A percentile compares a stretch with the other conserved stretches of the same genome.
These are phyloP conservation scores for Epistrophe grossulariae DNA, from an alignment of 2,888 invertebrate species.

Conservation along the genomic window DNA sequence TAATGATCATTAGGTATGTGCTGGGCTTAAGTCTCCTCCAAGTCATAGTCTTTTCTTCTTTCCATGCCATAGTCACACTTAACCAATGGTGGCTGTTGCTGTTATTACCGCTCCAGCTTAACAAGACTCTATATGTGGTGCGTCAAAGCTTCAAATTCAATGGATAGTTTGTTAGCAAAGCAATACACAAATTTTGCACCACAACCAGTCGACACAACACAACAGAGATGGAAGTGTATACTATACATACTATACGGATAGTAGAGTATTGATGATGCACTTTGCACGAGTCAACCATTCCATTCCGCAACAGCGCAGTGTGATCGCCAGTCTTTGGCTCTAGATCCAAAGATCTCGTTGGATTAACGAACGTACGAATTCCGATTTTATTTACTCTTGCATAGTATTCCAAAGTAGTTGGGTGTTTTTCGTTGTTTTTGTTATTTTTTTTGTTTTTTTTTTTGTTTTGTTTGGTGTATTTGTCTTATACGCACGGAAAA, in stretches of 20 bases:
- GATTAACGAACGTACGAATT: constrained; percentile 57
- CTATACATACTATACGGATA: not conserved
- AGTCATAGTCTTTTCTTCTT: constrained; percentile 35
- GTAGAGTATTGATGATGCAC: constrained; percentile 37
- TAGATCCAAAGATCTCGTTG: constrained; percentile 50
- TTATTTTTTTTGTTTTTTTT: constrained; percentile 2
- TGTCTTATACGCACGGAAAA: constrained; percentile 35
- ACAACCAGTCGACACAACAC: constrained; percentile 27
- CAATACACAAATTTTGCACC: constrained; percentile 50
- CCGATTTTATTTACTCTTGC: constrained; percentile 51
- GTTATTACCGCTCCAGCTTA: constrained; percentile 17
- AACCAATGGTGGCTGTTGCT: constrained; percentile 27
- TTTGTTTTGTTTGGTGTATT: constrained; percentile 8
- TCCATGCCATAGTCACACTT: constrained; percentile 16
- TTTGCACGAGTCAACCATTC: constrained; percentile 50
- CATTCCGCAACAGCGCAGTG: constrained; percentile 33
- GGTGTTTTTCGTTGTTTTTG: constrained; percentile 44
- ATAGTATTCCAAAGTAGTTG: constrained; percentile 50
- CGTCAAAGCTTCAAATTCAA: constrained; percentile 56
- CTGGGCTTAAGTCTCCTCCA: constrained; percentile 35
- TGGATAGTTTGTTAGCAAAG: constrained; percentile 38
- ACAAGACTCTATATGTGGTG: constrained; percentile 39
- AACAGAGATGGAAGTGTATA: constrained; percentile 18
- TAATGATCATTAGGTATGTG: not conserved
- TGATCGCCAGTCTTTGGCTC: constrained; percentile 45